These are phyloP conservation scores for Epizoanthus stellaris DNA, from an alignment of 92 coral and sea anemone genomes.

Conservation along the genomic window DNA sequence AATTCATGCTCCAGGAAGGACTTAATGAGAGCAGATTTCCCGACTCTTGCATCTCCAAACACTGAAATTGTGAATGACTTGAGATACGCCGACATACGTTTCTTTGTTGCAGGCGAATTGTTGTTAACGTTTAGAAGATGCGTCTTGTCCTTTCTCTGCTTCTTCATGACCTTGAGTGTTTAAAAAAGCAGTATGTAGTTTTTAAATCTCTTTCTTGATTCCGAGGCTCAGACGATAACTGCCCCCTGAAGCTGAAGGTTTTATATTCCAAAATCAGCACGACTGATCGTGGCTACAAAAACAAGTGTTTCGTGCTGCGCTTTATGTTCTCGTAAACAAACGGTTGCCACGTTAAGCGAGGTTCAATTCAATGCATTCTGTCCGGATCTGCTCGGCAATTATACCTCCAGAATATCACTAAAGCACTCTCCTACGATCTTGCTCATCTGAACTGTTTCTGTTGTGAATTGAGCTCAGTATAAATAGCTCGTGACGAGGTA, in stretches of 20 bases:
- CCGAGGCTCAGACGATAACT: slow-evolving; percentile 30
- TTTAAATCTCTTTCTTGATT: slow-evolving; percentile 11
- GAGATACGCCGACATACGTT: slow-evolving; percentile 73
- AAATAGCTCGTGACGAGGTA: slow-evolving; percentile 3
- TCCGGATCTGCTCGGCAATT: not conserved
- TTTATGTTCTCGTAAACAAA: slow-evolving; percentile 5
- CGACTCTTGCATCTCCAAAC: slow-evolving; percentile 83
- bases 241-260: slow-evolving; percentile 11
- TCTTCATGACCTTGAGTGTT: slow-evolving; percentile 11
- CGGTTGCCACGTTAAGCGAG: not conserved
- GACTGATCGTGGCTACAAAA: not conserved
- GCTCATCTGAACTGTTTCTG: not conserved
- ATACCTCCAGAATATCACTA: too few relatives aligned
- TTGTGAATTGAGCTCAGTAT: slow-evolving; percentile 7
- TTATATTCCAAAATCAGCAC: slow-evolving; percentile 41
- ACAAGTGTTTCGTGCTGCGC: too few relatives aligned
- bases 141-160: slow-evolving; percentile 14
- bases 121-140: not conserved
- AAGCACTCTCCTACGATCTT: not conserved
- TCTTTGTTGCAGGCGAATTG: slow-evolving; percentile 25
- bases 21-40: slow-evolving; percentile 79
- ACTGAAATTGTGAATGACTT: slow-evolving; percentile 77
- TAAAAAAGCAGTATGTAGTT: not conserved
- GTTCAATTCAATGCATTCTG: not conserved
- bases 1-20: slow-evolving; percentile 74